Base-by-base conservation (phyloP, 2,888 invertebrate genomes). In the Catocala sponsa region DNA sequence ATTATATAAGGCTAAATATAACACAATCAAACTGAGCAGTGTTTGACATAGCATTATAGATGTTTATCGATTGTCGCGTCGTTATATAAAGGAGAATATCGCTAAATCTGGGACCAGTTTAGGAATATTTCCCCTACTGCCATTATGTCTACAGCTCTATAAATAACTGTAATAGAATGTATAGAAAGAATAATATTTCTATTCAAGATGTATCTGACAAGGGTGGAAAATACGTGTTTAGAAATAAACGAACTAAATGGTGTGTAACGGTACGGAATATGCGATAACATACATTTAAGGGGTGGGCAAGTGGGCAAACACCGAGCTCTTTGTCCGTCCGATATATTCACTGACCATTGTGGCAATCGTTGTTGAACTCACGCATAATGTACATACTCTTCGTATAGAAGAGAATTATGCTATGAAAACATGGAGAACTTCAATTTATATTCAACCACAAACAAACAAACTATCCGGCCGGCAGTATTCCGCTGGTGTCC, bases 171-270 rank as follows among this genome's bases (percentile, higher is more conserved):
- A 60, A 32, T 54, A 42, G 51, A 54, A 43, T 44, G 13, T 15
- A 6, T 49, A 52, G 44, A 67, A 13, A 38, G 25, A 11, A 60
- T 61, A 65, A 55, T 68, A 59, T 53, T 58, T 46, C 47, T 59
- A 65, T 72, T 63, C 60, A 55, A 57, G 43, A 52, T 52, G 41
- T 66, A 63, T 68, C 43, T 66, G 75, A 66, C 56, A 63, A 65
- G 64, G 62, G 65, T 69, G 52, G 51, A 12, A 56, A 63, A 65
- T 59, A 64, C 43, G 47, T 59, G 51, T 50, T 53, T 53, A 59
- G 52, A 32, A 61, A 63, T 68, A 57, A 48, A 58, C 25, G 15
- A 13, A 44, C 42, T 48, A 62, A 65, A 74, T 74, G 57, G 52
- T 53, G 57, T 57, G 62, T 53, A 55, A 7, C 51, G 43, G 15